Percentiles rank a stretch among this genome's conserved stretches.
These are phyloP conservation scores for Arion vulgaris DNA, from an alignment of 1,140 invertebrate species.

Conservation along the genomic window DNA sequence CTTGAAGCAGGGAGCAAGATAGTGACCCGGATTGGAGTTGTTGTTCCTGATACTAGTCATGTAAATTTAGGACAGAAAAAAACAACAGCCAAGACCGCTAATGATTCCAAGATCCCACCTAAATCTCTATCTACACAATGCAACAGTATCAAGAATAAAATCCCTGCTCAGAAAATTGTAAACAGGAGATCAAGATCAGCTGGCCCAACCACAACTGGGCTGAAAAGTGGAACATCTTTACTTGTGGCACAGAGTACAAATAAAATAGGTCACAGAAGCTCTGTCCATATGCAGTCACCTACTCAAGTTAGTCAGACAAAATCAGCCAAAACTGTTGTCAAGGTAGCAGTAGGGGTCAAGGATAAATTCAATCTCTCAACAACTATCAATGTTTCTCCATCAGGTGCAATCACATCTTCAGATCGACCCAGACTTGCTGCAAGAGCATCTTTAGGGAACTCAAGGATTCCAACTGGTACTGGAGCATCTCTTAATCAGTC, in stretches of 20 bases:
- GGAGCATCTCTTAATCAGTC: neutral
- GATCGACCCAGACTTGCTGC: neutral
- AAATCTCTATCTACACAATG: neutral
- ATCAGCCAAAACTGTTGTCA: neutral
- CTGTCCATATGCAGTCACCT: neutral
- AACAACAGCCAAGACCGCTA: constrained; percentile 8
- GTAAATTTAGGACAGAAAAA: neutral
- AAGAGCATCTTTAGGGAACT: neutral
- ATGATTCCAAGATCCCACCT: constrained; percentile 14
- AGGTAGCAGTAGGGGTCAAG: neutral
- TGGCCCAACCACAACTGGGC: neutral
- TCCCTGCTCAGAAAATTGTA: neutral
- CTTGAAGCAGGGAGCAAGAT: neutral
- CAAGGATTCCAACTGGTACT: neutral
- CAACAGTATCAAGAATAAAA: neutral
- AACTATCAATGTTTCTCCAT: neutral
- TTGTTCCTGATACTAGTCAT: neutral
- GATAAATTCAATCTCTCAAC: neutral
- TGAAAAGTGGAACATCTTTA: neutral
- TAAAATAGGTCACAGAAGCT: neutral
- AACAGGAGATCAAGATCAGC: constrained; percentile 1
- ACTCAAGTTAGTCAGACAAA: neutral
- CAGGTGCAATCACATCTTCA: neutral
- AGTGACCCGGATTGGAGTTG: neutral
- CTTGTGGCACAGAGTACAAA: neutral